Conservation (phyloP, 2,797 vertebrate species). For the Tachyglossus aculeatus region DNA sequence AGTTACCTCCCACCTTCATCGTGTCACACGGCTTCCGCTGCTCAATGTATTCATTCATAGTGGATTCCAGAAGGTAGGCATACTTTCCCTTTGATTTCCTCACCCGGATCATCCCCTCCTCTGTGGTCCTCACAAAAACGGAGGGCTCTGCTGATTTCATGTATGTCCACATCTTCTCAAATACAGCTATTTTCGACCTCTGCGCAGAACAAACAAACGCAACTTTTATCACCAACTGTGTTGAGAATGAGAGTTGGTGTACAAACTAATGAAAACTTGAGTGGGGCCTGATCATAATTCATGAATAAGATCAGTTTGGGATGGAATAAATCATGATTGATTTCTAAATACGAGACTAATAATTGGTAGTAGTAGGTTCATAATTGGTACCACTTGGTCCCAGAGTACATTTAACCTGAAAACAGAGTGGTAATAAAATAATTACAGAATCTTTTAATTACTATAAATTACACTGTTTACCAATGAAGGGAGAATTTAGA, state of each 20-base stretch:
- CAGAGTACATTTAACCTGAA: slow-evolving; percentile 46
- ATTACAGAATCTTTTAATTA: slow-evolving; percentile 50
- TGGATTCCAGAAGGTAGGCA: slow-evolving; percentile 97
- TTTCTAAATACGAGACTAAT: slow-evolving; percentile 58
- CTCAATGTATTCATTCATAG: slow-evolving; percentile 99
- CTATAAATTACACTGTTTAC: slow-evolving; percentile 31
- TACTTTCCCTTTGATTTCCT: slow-evolving; percentile 99
- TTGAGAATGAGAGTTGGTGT: slow-evolving; percentile 9
- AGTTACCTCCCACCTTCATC: slow-evolving; percentile 99
- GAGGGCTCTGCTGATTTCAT: slow-evolving; percentile 98
- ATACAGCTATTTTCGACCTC: slow-evolving; percentile 99
- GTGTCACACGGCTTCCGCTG: slow-evolving; percentile 98
- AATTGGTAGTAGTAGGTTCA: neutral
- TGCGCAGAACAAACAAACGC: slow-evolving; percentile 71
- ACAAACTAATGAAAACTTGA: slow-evolving; percentile 41
- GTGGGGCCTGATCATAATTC: slow-evolving; percentile 39
- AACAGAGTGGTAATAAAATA: slow-evolving; percentile 31
- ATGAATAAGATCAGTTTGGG: slow-evolving; percentile 14
- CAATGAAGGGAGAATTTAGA: slow-evolving; percentile 15
- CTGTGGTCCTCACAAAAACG: slow-evolving; percentile 97
- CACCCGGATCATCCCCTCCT: slow-evolving; percentile 96
- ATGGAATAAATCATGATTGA: slow-evolving; percentile 61
- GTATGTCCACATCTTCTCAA: slow-evolving; percentile 99
- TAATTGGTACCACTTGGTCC: slow-evolving; percentile 50
- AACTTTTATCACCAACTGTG: slow-evolving; percentile 28